Base-by-base conservation (phyloP, 2,888 invertebrate species). In the Melinaea menophilus region DNA sequence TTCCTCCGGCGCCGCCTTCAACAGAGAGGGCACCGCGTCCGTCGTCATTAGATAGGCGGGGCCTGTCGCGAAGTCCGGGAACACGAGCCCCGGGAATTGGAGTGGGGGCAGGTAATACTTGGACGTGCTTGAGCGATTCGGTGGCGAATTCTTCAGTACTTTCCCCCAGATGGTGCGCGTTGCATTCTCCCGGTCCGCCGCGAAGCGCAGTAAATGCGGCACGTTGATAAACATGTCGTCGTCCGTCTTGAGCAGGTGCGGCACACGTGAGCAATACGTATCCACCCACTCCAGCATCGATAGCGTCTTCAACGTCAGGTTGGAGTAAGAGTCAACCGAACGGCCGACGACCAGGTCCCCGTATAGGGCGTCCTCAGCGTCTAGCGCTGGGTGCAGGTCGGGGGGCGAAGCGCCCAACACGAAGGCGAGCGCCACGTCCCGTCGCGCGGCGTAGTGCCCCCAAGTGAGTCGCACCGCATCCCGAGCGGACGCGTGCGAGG, bases 211-310 rank as follows among this genome's bases (percentile, higher is more conserved):
- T 73, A 96, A 88, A 67, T 94, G 93, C 69, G 94, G 94, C 71
- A 96, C 93, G 88, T 97, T 96, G 72, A 96, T 95, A 82, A 96
- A 97, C 96, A 96, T 96, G 85, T 96, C 96, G 83, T 97, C 96
- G 82, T 96, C 96, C 2, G 96, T 96, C 91, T 96, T 96, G 70
- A 97, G 92, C 78, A 96, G 91, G 75, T 93, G 95, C 77, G 93
- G 93, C 71, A 94, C 95, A 74, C 93, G 92, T 67, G 94, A 92
- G 82, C 96, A 96, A 85, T 95, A 94, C 73, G 92, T 92, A 84
- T 94, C 94, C 12, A 93, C 92, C 96, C 96, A 97, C 84, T 96
- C 95, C 64, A 96, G 88, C 88, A 95, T 94, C 48, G 95, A 95
- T 67, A 96, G 92, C 56, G 95, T 95, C 90, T 97, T 97, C 51